Conservation (phyloP, 2,888 invertebrate genomes). For the Drosophila falleni region DNA sequence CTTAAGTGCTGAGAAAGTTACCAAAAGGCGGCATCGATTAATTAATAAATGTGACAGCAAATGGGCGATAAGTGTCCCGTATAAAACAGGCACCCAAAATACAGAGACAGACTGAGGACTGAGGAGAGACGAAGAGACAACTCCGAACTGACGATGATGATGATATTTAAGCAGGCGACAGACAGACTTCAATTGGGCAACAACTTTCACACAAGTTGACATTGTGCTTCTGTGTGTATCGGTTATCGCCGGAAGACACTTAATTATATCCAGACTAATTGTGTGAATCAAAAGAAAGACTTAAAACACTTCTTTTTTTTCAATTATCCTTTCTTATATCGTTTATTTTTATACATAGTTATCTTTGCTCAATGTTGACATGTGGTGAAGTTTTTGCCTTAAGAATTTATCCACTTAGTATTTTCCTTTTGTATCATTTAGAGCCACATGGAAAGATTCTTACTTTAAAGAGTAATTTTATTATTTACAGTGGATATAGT, state of each 20-base stretch:
- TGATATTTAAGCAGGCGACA: constrained; percentile 26
- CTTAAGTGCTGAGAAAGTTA: constrained; percentile 73
- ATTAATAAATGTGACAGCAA: constrained; percentile 82
- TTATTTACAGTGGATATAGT: too few species aligned
- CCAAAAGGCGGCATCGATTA: constrained; percentile 67
- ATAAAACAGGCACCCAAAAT: constrained; percentile 7
- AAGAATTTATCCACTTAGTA: background rate
- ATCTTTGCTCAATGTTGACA: constrained; percentile 3
- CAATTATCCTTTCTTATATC: background rate
- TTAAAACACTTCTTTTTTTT: constrained; percentile 14
- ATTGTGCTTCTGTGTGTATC: constrained; percentile 30
- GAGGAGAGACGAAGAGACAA: constrained; percentile 1
- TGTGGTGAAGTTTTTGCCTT: background rate
- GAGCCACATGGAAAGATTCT: background rate
- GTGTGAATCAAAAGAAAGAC: constrained; percentile 25
- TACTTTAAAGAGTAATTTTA: too few species aligned
- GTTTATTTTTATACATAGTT: background rate
- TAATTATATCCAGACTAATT: constrained; percentile 35
- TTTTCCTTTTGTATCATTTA: background rate
- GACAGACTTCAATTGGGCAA: constrained; percentile 19
- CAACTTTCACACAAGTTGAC: constrained; percentile 54
- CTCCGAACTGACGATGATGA: constrained; percentile 11
- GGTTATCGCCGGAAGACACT: constrained; percentile 44
- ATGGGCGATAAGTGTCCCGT: constrained; percentile 71
- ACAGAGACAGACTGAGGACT: background rate